These are phyloP conservation scores for Petrophora chlorosata DNA, from an alignment of 2,888 invertebrate genomes.

Conservation along the genomic window DNA sequence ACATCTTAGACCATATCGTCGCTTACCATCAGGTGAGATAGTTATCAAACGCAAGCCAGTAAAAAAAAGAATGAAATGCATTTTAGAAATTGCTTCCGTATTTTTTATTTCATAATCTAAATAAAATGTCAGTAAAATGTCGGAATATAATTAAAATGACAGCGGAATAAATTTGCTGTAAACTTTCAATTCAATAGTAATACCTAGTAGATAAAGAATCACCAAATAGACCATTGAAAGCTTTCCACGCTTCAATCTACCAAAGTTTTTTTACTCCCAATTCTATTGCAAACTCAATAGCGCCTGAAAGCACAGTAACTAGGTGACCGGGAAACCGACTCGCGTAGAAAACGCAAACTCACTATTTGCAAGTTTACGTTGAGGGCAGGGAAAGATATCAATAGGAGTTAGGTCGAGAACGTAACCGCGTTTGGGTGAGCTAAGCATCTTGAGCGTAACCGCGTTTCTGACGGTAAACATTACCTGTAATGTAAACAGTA, in stretches of 20 bases:
- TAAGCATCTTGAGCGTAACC: conserved; percentile 1
- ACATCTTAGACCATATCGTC: no score
- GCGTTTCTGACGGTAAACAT: conserved; percentile 2
- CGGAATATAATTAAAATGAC: no score
- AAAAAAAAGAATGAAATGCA: no score
- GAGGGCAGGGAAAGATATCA: conserved; percentile 7
- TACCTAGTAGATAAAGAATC: no score
- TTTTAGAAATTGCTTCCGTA: no score
- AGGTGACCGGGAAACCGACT: conserved; percentile 32
- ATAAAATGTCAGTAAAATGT: no score
- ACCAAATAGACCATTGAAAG: background rate
- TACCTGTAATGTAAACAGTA: no score
- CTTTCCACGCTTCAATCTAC: background rate
- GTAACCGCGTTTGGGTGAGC: background rate
- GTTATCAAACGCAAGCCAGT: no score
- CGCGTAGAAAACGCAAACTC: conserved; percentile 29
- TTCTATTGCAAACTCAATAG: conserved; percentile 1
- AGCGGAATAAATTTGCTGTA: no score
- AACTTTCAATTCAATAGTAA: no score
- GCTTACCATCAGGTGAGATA: no score
- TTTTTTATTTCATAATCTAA: no score
- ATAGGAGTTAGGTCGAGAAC: background rate
- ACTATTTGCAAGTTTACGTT: conserved; percentile 21
- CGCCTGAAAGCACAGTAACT: conserved; percentile 16
- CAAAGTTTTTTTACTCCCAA: background rate